Evolutionary conservation across 2,888 invertebrate genomes (phyloP).

Genomic region (Brachylomia viminalis): DNA sequence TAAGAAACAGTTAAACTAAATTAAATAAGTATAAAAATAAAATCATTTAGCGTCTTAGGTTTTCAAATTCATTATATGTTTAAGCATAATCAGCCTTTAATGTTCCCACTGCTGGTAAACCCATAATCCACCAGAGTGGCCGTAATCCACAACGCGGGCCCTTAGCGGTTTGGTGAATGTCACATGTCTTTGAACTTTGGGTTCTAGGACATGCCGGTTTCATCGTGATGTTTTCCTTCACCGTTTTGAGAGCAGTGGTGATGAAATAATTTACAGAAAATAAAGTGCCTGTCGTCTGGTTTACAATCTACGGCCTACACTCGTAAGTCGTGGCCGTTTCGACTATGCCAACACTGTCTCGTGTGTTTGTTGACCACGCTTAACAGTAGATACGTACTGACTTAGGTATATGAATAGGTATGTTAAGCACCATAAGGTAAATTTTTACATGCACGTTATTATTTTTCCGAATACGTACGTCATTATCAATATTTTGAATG

Average conservation of each 20-base stretch:
- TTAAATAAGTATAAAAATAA: neutral
- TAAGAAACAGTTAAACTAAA: neutral
- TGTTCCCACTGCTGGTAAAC: neutral
- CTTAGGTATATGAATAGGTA: neutral
- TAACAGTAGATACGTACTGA: neutral
- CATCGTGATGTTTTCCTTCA: neutral
- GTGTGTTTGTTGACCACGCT: too few species aligned
- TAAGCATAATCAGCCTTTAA: neutral
- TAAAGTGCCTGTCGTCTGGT: neutral
- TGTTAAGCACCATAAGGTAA: neutral
- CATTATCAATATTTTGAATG: neutral
- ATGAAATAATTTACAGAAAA: slow-evolving; percentile 1
- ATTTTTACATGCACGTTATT: neutral
- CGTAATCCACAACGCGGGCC: neutral
- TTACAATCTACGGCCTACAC: too few species aligned
- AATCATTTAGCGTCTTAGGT: neutral
- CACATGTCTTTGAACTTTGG: neutral
- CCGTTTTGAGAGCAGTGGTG: neutral
- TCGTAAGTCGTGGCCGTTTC: too few species aligned
- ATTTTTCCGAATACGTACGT: neutral
- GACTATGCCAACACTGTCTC: too few species aligned
- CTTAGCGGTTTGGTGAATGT: neutral
- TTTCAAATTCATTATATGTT: neutral
- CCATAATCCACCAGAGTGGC: too few species aligned
- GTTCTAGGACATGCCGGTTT: neutral